phyloP scores from a whole-genome alignment of 2,888 invertebrate genomes.

The Tipula helvola region DNA sequence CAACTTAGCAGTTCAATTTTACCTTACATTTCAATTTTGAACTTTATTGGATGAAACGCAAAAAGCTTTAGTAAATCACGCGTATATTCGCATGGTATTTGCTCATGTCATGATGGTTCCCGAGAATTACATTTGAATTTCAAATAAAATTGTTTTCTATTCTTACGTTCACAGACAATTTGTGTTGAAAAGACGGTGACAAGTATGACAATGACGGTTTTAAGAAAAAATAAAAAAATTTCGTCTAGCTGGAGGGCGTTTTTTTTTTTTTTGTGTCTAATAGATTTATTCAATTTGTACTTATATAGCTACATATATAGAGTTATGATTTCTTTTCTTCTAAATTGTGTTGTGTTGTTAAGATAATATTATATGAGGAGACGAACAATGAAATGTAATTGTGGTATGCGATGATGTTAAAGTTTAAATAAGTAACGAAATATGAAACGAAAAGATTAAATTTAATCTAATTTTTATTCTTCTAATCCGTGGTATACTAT shows the following conservation, averaged over 20 bases:
- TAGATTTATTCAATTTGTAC: background rate
- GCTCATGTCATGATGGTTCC: background rate
- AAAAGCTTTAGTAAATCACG: too few species aligned
- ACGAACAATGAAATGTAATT: background rate
- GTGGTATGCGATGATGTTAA: background rate
- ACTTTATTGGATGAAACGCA: too few species aligned
- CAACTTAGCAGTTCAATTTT: too few species aligned
- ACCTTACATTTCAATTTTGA: too few species aligned
- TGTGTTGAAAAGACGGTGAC: background rate
- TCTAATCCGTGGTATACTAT: background rate
- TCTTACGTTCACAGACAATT: background rate
- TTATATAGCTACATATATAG: background rate
- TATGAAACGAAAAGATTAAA: background rate
- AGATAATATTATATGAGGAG: background rate
- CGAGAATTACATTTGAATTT: background rate
- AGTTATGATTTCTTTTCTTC: background rate
- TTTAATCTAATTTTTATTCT: background rate
- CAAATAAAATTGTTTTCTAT: background rate
- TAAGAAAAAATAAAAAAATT: background rate
- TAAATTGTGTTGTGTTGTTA: background rate
- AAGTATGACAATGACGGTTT: background rate
- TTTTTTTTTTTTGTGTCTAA: background rate
- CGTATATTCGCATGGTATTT: background rate
- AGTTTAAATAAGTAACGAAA: background rate
- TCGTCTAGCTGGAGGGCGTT: background rate